These are phyloP conservation scores for Craseonycteris thonglongyai DNA, from an alignment of 2,113 vertebrate genomes.

Conservation along the genomic window DNA sequence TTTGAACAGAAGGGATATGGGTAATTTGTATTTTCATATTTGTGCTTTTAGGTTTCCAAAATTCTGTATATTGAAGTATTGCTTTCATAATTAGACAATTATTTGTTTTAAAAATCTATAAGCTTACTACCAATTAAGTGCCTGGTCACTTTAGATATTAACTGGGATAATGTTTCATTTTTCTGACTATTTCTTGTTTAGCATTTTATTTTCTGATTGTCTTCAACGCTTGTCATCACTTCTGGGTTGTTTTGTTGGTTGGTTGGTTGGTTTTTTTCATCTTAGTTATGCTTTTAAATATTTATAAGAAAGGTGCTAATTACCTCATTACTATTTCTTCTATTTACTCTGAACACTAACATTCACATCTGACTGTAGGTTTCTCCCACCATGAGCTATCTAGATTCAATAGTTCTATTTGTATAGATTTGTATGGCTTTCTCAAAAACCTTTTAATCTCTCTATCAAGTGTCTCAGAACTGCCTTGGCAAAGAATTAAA, in stretches of 20 bases:
- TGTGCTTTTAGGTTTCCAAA: neutral
- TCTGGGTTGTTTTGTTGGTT: no score
- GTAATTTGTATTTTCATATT: neutral
- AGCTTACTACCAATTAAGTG: neutral
- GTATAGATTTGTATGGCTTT: neutral
- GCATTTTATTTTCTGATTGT: neutral
- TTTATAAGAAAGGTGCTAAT: conserved; percentile 16
- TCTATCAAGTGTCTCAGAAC: neutral
- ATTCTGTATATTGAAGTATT: neutral
- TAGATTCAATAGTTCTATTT: neutral
- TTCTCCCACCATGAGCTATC: neutral
- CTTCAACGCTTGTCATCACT: neutral
- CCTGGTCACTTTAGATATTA: neutral
- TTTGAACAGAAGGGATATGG: neutral
- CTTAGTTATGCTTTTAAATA: neutral
- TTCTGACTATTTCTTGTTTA: neutral
- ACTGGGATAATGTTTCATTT: neutral
- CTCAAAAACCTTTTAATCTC: neutral
- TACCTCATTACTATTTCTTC: neutral
- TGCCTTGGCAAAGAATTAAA: neutral
- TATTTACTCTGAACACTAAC: neutral
- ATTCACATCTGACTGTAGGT: neutral
- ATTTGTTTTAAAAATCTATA: neutral
- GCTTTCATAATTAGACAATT: neutral
- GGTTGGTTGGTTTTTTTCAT: conserved; percentile 1